phyloP scores from a whole-genome alignment of 2,888 invertebrate species.

The Andrena marginata region DNA sequence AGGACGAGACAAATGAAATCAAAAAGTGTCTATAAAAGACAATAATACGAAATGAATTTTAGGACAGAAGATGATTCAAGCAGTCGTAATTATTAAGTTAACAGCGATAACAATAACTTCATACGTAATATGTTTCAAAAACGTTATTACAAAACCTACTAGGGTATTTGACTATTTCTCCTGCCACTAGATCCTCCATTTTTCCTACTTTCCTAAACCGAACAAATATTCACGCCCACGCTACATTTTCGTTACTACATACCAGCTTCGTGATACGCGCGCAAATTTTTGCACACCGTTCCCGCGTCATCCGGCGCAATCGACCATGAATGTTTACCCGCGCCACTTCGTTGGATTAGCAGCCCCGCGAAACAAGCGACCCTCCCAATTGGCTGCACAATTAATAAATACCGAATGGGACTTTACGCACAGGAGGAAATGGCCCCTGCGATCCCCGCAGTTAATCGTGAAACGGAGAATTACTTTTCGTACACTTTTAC shows the following conservation, averaged over 20 bases:
- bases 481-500: constrained; percentile 31
- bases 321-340: neutral
- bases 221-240: neutral
- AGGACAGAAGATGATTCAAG: no score
- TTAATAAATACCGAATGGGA: constrained; percentile 37
- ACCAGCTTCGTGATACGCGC: no score
- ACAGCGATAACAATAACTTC: no score
- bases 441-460: neutral
- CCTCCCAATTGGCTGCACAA: constrained; percentile 1
- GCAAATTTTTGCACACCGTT: neutral
- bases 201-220: neutral
- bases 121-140: no score
- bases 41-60: no score
- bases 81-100: no score
- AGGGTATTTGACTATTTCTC: neutral
- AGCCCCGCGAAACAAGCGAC: constrained; percentile 5
- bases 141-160: no score
- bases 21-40: no score
- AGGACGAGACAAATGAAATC: no score
- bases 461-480: constrained; percentile 44
- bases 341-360: neutral
- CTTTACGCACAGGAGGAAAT: constrained; percentile 6
- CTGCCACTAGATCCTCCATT: neutral
- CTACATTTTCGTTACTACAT: no score
- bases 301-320: neutral